Base-by-base conservation (phyloP, 2,888 invertebrate genomes). In the Microdon myrmicae region DNA sequence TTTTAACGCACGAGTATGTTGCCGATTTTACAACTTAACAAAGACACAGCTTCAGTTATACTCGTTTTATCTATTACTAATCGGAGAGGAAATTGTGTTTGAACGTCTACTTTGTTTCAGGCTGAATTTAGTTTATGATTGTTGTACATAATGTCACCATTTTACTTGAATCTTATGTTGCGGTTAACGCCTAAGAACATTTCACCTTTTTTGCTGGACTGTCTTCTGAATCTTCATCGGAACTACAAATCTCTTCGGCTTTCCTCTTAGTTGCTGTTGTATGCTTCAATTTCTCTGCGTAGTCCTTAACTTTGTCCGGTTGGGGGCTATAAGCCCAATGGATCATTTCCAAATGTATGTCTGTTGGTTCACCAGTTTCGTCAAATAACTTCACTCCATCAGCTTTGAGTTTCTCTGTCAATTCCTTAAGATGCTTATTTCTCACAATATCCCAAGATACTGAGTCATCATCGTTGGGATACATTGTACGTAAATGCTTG, bases 311-410 rank as follows among this genome's bases (percentile, higher is more conserved):
- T 71, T 85, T 86, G 17, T 84, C 83, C 0, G 85, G 83, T 61
- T 90, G 89, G 0, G 89, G 87, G 34, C 89, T 90, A 72, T 89
- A 90, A 0, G 87, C 90, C 89, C 90, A 90, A 48, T 90, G 81
- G 31, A 90, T 83, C 72, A 90, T 79, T 69, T 87, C 81, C 55
- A 88, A 71, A 70, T 91, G 90, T 47, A 87, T 85, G 26, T 83
- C 81, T 0, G 87, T 86, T 0, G 90, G 90, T 32, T 87, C 82
- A 20, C 88, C 88, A 55, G 85, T 82, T 1, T 83, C 83, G 17
- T 84, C 82, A 76, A 87, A 87, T 1, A 89, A 78, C 70, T 88
- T 85, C 0, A 82, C 82, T 29, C 85, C 82, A 8, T 84, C 83
- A n/a, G 84, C 82, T 77, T 88, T 84, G 9, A 84, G 81, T 68